Evolutionary conservation across 2,888 invertebrate species (phyloP), one percentile per base, ranked within the genome.

Genomic region (Clivina fossor): DNA sequence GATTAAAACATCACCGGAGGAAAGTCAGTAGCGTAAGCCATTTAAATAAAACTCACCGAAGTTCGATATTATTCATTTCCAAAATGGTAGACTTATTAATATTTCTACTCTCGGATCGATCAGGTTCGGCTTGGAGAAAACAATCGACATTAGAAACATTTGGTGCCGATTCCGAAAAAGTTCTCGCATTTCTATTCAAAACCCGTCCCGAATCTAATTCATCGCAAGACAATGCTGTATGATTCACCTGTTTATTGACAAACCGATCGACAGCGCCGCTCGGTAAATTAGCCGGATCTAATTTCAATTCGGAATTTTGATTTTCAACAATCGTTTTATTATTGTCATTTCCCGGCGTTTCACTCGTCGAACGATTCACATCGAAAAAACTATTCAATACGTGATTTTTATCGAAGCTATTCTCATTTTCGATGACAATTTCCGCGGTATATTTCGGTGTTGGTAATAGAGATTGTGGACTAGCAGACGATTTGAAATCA

Each of bases 401-500:
- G 62, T 73, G 75, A 48, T 75, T 76, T 58, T 76, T 74, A 28
- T 75, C 69, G 30, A 72, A 71, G 51, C 76, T 74, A 59, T 75
- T 69, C 50, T 74, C 76, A 58, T 76, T 77, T 64, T 80, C 79
- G 1, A 78, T 71, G 15, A 77, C 74, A 30, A 80, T 75, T 64
- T 78, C 78, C 1, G 78, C 74, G 47, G 75, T 75, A 19, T 75
- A 75, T 13, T 72, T 72, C 1, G 77, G 76, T 1, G 70, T 60
- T 0, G 70, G 68, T 44, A 67, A 69, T 44, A 66, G 53, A 7
- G 54, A 55, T 8, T 53, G 56, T 0, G 73, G 73, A 62, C 72
- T 74, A 4, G 70, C 71, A 8, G 67, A 71, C 16, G 74, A 72
- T 57, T 68, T 72, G 32, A 72, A 72, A 56, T 76, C 75, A 2